A percentile compares a stretch with the other conserved stretches of the same genome.
Evolutionary conservation across 30 jellyfish, hydroid and myxozoan genomes (phyloP).

Genomic region (Hydra vulgaris): DNA sequence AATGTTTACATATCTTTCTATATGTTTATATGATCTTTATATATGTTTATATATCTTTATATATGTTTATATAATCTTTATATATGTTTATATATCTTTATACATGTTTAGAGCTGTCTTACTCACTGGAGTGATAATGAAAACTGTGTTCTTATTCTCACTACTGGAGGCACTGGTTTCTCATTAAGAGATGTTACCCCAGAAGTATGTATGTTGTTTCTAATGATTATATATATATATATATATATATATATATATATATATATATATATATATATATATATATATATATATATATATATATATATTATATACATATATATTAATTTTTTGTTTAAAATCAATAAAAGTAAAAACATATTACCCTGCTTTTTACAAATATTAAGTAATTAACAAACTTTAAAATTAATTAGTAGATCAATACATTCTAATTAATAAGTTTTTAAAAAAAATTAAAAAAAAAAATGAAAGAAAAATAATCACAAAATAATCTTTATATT

Average conservation of each 20-base stretch:
- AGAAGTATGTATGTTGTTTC: constrained; percentile 42
- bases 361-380: too few relatives aligned
- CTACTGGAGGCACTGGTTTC: constrained; percentile 99
- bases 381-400: too few relatives aligned
- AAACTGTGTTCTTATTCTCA: constrained; percentile 53
- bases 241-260: not conserved
- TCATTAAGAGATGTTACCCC: constrained; percentile 98
- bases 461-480: too few relatives aligned
- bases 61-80: not conserved
- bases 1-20: not conserved
- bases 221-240: not conserved
- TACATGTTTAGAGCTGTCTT: constrained; percentile 30
- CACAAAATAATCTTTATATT: too few relatives aligned
- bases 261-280: too few relatives aligned
- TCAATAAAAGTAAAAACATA: too few relatives aligned
- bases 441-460: too few relatives aligned
- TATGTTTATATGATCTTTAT: not conserved
- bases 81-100: not conserved
- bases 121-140: constrained; percentile 69
- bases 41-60: not conserved
- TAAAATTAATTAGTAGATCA: too few relatives aligned
- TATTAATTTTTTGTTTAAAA: too few relatives aligned
- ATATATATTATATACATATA: too few relatives aligned
- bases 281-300: too few relatives aligned
- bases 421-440: too few relatives aligned